These are phyloP conservation scores for Amazona vittata DNA, from an alignment of 2,113 vertebrate genomes.

Conservation along the genomic window DNA sequence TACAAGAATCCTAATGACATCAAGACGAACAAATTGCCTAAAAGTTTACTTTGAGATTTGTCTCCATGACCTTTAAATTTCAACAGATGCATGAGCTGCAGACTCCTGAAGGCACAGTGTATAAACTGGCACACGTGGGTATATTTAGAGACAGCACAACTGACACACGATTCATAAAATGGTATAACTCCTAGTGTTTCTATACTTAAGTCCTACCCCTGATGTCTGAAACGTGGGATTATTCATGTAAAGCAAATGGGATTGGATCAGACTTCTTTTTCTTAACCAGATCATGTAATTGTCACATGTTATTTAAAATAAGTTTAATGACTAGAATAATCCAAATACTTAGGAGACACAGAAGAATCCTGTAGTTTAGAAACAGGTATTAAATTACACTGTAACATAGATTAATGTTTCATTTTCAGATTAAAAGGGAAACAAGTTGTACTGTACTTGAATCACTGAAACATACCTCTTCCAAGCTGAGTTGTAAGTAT, in stretches of 20 bases:
- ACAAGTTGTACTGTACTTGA: neutral
- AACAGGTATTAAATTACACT: neutral
- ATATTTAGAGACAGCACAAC: neutral
- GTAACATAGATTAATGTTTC: neutral
- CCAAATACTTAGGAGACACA: neutral
- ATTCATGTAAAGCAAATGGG: neutral
- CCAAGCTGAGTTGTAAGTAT: slow-evolving; percentile 89
- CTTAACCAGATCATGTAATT: neutral
- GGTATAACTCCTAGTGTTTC: neutral
- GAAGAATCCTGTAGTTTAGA: neutral
- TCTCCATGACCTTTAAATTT: neutral
- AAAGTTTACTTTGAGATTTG: neutral
- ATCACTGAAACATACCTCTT: slow-evolving; percentile 84
- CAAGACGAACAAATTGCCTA: neutral
- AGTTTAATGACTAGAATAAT: neutral
- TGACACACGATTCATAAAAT: neutral
- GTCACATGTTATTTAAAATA: neutral
- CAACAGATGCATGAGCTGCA: neutral
- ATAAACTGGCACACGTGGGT: neutral
- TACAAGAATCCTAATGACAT: neutral
- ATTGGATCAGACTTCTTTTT: neutral
- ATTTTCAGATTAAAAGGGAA: neutral
- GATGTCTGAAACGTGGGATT: neutral
- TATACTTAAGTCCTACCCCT: neutral
- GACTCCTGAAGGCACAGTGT: neutral